Base-by-base conservation (phyloP, 2,888 invertebrate species). In the Euplagia quadripunctaria region DNA sequence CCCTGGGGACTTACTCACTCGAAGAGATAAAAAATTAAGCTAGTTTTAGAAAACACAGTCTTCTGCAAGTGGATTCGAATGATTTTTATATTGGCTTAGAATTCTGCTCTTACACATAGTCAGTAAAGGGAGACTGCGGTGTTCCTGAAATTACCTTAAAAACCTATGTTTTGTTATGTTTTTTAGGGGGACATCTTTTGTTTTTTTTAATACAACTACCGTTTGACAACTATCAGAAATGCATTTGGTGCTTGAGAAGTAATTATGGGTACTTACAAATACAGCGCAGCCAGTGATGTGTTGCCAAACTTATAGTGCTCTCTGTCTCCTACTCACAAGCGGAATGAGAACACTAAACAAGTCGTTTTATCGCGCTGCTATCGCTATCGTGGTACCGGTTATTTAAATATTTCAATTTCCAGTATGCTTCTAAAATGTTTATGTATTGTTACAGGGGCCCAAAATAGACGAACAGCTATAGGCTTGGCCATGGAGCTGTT, bases 401-500 rank as follows among this genome's bases (percentile, higher is more conserved):
- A 31, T 31, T 9, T 46, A 1, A 11, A 7, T 65, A 7, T 3
- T 20, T 7, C 31, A 5, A 64, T 51, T 4, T 51, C 16, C 9
- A 14, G 31, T 31, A 16, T 51, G 16, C 5, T 31, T 67, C 41
- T 43, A 20, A 43, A 12, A 20, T 11, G 4, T n/a, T 72, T 77
- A 70, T 82, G 69, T 82, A 83, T 94, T 96, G 92, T 97, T 97
- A 61, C 96, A 98, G 98, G 97, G 94, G 97, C 97, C 80, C 97
- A 97, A 91, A 96, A 96, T 88, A 97, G 98, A 91, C 96, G 98
- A 92, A 97, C 98, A 86, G 96, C 97, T 83, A 96, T 96, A 68
- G 97, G 97, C 70, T 96, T 98, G 83, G 98, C 98, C 79, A 97
- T 98, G 96, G 98, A 99, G 88, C 96, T 98, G 91, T 99, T 99